Conservation (phyloP, 2,888 invertebrate genomes). For the Lepidochrysops patricia region DNA sequence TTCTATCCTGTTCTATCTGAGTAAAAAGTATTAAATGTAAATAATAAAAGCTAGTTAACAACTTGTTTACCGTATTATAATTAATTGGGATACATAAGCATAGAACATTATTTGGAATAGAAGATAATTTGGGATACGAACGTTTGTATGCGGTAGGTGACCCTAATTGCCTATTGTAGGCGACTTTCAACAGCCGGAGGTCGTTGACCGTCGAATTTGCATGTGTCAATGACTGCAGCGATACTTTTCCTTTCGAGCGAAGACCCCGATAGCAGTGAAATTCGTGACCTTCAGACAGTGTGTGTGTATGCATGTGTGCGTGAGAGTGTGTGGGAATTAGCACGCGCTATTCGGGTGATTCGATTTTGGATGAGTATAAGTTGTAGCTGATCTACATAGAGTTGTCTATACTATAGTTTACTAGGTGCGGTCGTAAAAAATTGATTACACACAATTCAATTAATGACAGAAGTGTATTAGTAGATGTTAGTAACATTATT, state of each 20-base stretch:
- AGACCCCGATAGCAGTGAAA: conserved; percentile 30
- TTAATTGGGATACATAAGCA: no score
- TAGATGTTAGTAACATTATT: no score
- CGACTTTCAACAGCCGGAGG: conserved; percentile 69
- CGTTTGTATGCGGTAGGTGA: conserved; percentile 37
- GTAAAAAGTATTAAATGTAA: no score
- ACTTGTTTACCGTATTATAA: no score
- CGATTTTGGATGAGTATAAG: no score
- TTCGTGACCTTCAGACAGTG: conserved; percentile 28
- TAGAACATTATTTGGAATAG: not conserved
- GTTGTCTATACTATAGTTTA: no score
- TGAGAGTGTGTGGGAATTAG: not conserved
- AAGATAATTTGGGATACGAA: not conserved
- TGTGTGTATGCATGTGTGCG: not conserved
- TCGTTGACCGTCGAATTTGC: conserved; percentile 69
- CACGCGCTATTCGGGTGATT: not conserved
- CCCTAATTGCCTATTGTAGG: conserved; percentile 47
- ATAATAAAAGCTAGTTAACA: no score
- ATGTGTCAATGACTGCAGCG: conserved; percentile 71
- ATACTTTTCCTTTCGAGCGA: conserved; percentile 63
- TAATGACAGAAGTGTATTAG: no score
- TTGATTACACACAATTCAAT: no score
- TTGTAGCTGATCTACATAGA: not conserved
- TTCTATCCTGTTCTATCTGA: no score
- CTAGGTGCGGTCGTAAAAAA: no score